A percentile compares a stretch with the other conserved stretches of the same genome.
phyloP scores from a whole-genome alignment of 2,797 vertebrate genomes.

The Galago senegalensis region DNA sequence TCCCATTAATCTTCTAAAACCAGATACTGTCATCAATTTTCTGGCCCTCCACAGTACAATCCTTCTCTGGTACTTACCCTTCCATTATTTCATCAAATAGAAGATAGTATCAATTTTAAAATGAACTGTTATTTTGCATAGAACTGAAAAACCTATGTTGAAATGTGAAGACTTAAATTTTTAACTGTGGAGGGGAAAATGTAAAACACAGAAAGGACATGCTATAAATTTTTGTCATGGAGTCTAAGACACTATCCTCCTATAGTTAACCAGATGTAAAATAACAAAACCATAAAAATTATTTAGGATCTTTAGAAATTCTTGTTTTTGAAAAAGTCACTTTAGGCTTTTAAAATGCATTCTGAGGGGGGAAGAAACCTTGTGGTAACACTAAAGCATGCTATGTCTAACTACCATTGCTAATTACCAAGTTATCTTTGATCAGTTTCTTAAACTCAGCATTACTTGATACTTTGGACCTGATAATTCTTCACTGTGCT shows the following conservation, averaged over 20 bases:
- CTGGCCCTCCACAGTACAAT: not conserved
- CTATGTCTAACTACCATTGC: not conserved
- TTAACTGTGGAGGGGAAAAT: slow-evolving; percentile 13
- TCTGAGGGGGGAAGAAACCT: not conserved
- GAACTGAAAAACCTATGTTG: not conserved
- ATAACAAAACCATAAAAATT: not conserved
- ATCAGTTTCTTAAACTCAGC: not conserved
- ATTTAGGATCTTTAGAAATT: slow-evolving; percentile 16
- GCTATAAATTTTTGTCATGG: not conserved
- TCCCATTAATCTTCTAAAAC: not conserved
- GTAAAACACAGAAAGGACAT: not conserved
- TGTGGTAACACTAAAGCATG: not conserved
- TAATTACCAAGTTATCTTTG: slow-evolving; percentile 30
- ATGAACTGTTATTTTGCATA: not conserved
- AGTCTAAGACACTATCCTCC: not conserved
- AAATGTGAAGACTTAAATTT: not conserved
- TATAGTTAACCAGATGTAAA: not conserved
- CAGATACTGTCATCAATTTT: not conserved
- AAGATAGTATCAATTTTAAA: not conserved
- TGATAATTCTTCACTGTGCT: not conserved
- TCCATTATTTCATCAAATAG: not conserved
- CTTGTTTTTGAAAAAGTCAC: not conserved
- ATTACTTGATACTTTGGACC: not conserved
- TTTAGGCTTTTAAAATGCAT: not conserved
- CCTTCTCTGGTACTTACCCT: not conserved